Evolutionary conservation across 2,113 vertebrate species (phyloP).

Genomic region (Cinclus cinclus): DNA sequence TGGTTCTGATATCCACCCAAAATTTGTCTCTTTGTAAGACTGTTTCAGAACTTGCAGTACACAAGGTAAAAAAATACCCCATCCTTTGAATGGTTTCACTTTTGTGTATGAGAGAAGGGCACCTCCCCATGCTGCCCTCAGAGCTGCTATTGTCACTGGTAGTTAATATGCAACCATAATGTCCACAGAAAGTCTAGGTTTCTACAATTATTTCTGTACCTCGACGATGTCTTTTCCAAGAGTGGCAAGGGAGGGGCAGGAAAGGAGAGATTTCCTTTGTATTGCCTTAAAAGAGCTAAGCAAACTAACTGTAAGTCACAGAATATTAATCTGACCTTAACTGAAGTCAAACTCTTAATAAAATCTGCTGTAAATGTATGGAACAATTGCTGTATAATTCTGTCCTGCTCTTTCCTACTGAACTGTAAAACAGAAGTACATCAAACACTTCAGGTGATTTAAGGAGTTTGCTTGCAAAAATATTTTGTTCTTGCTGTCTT

Average conservation of each 20-base stretch:
- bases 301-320: neutral
- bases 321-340: constrained; percentile 24
- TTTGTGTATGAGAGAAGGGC: neutral
- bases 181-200: constrained; percentile 17
- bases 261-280: constrained; percentile 28
- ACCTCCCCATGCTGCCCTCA: neutral
- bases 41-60: neutral
- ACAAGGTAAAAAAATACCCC: neutral
- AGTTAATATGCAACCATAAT: constrained; percentile 56
- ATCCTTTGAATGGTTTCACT: neutral
- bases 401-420: neutral
- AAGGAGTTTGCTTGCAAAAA: neutral
- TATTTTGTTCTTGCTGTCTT: neutral
- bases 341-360: neutral
- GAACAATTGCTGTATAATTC: neutral
- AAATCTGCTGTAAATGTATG: neutral
- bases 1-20: neutral
- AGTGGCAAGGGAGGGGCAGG: constrained; percentile 33
- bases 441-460: neutral
- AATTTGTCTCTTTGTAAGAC: neutral
- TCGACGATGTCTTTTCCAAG: constrained; percentile 18
- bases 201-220: constrained; percentile 15
- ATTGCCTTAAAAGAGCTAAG: neutral
- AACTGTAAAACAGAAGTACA: constrained; percentile 11
- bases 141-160: neutral